Evolutionary conservation across 2,113 vertebrate species (phyloP), one percentile per base, ranked within the genome.

Genomic region (Hippocampus zosterae): DNA sequence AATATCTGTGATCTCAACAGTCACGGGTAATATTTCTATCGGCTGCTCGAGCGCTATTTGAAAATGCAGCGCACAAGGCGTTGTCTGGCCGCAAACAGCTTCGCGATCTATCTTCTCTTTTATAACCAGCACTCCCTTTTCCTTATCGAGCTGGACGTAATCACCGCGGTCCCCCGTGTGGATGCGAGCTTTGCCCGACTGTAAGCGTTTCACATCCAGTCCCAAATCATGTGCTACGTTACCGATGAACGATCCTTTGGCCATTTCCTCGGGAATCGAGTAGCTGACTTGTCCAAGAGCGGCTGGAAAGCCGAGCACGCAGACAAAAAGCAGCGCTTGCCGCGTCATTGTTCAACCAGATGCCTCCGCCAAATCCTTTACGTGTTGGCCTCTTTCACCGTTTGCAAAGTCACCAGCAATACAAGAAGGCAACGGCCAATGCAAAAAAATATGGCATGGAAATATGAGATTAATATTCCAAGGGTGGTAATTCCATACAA

Each of bases 1-100:
- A 13, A 91, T 84, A 53, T 91, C 89, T 8, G 72, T 81, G 23
- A 89, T 80, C 69, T 89, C 87, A 0, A 91, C 71, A 1, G 76
- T 85, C 0, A 90, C 57, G 0, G 67, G 74, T 1, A 83, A 81
- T n/a, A 91, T 78, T 74, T 91, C 86, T 27, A 91, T 83, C 0
- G 86, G 86, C 6, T 65, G 85, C 73, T 86, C 84, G 52, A 88
- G 71, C 1, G 77, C 75, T 15, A 88, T 80, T 37, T 86, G 80
- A 29, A 84, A 88, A 77, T 83, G 79, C 23, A 83, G 68, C 19
- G 80, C 79, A 3, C 84, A 88, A 68, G 82, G 82, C 48, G 81
- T 83, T 21, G 65, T 81, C 69, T 84, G 62, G 3, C 69, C 72
- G 62, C 86, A 88, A 9, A 88, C 66, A 41, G 71, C 23, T 21